A percentile compares a stretch with the other conserved stretches of the same genome.
These are phyloP conservation scores for Suillia variegata DNA, from an alignment of 2,888 invertebrate genomes.

Conservation along the genomic window DNA sequence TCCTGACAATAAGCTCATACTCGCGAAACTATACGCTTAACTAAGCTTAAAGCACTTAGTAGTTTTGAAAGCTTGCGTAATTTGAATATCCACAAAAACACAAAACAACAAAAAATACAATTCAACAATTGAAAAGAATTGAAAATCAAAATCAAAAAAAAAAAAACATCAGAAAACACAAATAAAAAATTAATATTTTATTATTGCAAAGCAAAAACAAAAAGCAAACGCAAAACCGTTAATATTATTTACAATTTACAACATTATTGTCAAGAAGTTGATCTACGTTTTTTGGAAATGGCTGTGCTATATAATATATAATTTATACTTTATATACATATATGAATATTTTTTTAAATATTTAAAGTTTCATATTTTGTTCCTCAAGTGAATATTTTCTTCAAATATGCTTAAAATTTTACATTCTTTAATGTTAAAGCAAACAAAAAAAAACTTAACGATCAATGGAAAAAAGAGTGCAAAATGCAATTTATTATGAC, in stretches of 20 bases:
- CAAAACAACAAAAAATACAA: slow-evolving; percentile 22
- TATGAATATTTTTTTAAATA: slow-evolving; percentile 21
- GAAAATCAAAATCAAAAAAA: too few species aligned
- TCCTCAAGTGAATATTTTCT: slow-evolving; percentile 9
- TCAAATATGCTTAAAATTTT: slow-evolving; percentile 20
- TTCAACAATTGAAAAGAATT: slow-evolving; percentile 13
- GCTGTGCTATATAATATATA: slow-evolving; percentile 67
- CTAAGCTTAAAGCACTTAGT: too few species aligned
- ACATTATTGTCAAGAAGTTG: slow-evolving; percentile 80
- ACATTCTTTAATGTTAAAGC: too few species aligned
- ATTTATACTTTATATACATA: slow-evolving; percentile 36
- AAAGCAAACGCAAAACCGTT: slow-evolving; percentile 20
- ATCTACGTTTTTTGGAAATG: slow-evolving; percentile 93
- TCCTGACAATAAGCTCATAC: too few species aligned
- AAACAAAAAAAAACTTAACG: slow-evolving; percentile 21
- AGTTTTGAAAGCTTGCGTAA: too few species aligned
- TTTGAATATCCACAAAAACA: slow-evolving; percentile 28
- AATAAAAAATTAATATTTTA: slow-evolving; percentile 29
- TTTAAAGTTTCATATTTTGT: slow-evolving; percentile 2
- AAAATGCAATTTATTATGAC: slow-evolving; percentile 25
- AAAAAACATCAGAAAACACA: slow-evolving; percentile 21
- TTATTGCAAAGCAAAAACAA: slow-evolving; percentile 21
- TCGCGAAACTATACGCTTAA: too few species aligned
- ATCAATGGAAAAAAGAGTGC: slow-evolving; percentile 38
- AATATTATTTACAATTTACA: slow-evolving; percentile 28